Conservation (phyloP, 2,797 vertebrate genomes). For the Buphagus erythrorhynchus region DNA sequence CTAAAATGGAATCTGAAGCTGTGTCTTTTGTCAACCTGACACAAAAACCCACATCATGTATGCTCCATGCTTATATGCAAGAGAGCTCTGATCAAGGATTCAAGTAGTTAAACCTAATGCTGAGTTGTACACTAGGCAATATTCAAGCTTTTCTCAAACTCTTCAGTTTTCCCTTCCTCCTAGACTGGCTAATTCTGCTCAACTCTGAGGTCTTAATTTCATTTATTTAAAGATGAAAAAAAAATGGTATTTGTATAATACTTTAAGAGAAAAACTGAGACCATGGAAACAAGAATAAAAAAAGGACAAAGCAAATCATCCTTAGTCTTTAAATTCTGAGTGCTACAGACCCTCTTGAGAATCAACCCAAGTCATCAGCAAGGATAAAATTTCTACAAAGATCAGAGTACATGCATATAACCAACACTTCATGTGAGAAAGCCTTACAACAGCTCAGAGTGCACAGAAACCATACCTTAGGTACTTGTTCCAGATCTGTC, state of each 20-base stretch:
- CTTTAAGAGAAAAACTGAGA: neutral
- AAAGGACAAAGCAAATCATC: neutral
- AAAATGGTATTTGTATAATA: neutral
- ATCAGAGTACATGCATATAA: neutral
- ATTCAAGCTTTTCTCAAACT: neutral
- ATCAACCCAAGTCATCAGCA: neutral
- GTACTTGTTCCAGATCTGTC: constrained; percentile 96
- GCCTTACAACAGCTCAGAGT: neutral
- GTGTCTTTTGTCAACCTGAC: neutral
- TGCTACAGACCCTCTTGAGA: neutral
- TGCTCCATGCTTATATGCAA: neutral
- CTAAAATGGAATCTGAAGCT: neutral
- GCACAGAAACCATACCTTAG: constrained; percentile 85
- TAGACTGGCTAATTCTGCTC: neutral
- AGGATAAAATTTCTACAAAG: neutral
- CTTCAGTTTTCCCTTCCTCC: neutral
- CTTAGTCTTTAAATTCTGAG: neutral
- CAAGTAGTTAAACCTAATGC: neutral
- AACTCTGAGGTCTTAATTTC: neutral
- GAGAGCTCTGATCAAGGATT: neutral
- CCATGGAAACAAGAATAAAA: neutral
- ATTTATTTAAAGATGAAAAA: neutral
- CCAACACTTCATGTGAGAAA: neutral
- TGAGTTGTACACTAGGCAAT: neutral
- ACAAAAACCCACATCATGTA: neutral